Evolutionary conservation across 2,113 vertebrate species (phyloP).

Genomic region (Chaetodon auriga): DNA sequence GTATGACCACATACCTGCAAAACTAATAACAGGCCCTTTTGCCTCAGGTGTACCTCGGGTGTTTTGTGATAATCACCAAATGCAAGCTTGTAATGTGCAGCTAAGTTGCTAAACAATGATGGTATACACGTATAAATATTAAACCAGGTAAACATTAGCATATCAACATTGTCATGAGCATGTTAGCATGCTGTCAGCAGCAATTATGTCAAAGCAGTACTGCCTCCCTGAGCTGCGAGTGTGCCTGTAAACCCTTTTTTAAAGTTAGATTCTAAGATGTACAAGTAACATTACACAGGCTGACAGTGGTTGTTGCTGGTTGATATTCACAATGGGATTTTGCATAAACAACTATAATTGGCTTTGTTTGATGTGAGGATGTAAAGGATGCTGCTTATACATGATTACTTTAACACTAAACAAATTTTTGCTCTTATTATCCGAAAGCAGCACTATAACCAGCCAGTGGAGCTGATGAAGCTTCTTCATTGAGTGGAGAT

Average conservation of each 20-base stretch:
- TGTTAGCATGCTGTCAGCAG: background rate
- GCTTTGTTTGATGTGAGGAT: constrained; percentile 33
- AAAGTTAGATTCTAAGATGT: background rate
- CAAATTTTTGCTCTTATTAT: constrained; percentile 31
- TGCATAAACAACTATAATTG: background rate
- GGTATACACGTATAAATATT: background rate
- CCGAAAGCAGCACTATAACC: constrained; percentile 25
- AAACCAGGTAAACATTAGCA: background rate
- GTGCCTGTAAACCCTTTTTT: background rate
- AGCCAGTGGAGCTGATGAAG: constrained; percentile 11
- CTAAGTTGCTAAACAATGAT: background rate
- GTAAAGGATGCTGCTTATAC: constrained; percentile 3
- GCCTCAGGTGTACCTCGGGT: background rate
- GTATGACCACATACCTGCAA: background rate
- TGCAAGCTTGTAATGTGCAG: background rate
- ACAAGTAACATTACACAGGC: background rate
- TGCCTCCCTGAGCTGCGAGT: background rate
- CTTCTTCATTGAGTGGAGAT: constrained; percentile 6
- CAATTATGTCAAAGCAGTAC: background rate
- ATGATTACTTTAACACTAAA: background rate
- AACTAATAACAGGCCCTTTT: background rate
- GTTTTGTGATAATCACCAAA: background rate
- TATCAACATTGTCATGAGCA: background rate
- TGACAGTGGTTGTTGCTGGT: background rate
- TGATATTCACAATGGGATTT: constrained; percentile 6